These are phyloP conservation scores for Eufriesea mexicana DNA, from an alignment of 1,140 invertebrate species.

Conservation along the genomic window DNA sequence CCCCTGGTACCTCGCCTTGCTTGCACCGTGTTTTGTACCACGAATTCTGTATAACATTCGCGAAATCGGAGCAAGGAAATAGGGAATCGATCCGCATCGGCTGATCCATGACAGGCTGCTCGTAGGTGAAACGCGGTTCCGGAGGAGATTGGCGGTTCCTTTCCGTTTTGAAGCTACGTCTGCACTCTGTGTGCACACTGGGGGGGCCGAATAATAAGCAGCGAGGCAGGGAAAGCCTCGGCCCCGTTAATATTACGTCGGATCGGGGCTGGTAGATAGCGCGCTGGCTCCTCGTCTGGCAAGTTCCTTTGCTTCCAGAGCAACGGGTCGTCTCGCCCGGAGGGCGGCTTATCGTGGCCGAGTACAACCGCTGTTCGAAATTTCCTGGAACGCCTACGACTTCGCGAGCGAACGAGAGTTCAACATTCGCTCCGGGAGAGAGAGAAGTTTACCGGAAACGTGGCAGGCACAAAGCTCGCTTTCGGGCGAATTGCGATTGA, in stretches of 20 bases:
- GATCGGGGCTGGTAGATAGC: constrained; percentile 58
- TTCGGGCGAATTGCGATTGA: constrained; percentile 53
- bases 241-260: constrained; percentile 59
- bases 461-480: constrained; percentile 35
- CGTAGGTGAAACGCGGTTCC: neutral
- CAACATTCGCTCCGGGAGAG: neutral
- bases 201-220: constrained; percentile 64
- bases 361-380: constrained; percentile 63
- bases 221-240: constrained; percentile 34
- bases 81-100: neutral
- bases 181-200: neutral
- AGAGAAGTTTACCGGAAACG: constrained; percentile 49
- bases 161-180: constrained; percentile 23
- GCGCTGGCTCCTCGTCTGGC: constrained; percentile 52
- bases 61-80: neutral
- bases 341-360: constrained; percentile 65
- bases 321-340: constrained; percentile 50
- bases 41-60: neutral
- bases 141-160: neutral
- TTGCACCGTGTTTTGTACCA: no score
- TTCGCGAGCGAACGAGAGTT: constrained; percentile 6
- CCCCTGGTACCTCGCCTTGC: no score
- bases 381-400: constrained; percentile 64
- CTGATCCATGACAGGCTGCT: neutral
- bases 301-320: constrained; percentile 61